phyloP scores from a whole-genome alignment of 2,888 invertebrate genomes.

The Tiphia femorata region DNA sequence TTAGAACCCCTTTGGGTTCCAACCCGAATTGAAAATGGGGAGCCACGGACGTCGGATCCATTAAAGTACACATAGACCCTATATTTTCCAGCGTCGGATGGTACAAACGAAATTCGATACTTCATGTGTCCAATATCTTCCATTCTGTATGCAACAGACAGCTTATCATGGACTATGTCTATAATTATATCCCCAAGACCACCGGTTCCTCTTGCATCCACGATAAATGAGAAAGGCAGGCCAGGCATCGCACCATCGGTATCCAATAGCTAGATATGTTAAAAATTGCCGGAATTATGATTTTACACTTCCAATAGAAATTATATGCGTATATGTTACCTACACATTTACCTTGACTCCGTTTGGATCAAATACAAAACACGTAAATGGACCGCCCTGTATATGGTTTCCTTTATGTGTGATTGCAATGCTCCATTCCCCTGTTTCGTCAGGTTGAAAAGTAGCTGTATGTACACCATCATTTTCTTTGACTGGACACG shows the following conservation, averaged over 20 bases:
- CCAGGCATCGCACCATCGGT: constrained; percentile 87
- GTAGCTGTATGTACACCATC: constrained; percentile 94
- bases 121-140: constrained; percentile 82
- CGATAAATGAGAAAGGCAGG: constrained; percentile 87
- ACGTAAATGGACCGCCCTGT: constrained; percentile 95
- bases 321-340: background rate
- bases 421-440: constrained; percentile 97
- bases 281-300: background rate
- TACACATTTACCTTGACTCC: constrained; percentile 78
- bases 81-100: constrained; percentile 83
- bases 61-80: constrained; percentile 94
- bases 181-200: constrained; percentile 90
- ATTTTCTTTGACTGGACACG: constrained; percentile 87
- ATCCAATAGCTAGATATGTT: constrained; percentile 73
- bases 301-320: background rate
- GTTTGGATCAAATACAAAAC: constrained; percentile 94
- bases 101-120: constrained; percentile 84
- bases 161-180: constrained; percentile 91
- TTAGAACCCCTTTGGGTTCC: constrained; percentile 77
- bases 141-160: constrained; percentile 85
- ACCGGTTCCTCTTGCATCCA: constrained; percentile 82
- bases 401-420: constrained; percentile 97
- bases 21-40: constrained; percentile 89
- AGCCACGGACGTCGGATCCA: constrained; percentile 84
- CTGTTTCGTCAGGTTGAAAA: constrained; percentile 97